Evolutionary conservation across 2,113 vertebrate genomes (phyloP).

Genomic region (Tretioscincus oriximinensis): DNA sequence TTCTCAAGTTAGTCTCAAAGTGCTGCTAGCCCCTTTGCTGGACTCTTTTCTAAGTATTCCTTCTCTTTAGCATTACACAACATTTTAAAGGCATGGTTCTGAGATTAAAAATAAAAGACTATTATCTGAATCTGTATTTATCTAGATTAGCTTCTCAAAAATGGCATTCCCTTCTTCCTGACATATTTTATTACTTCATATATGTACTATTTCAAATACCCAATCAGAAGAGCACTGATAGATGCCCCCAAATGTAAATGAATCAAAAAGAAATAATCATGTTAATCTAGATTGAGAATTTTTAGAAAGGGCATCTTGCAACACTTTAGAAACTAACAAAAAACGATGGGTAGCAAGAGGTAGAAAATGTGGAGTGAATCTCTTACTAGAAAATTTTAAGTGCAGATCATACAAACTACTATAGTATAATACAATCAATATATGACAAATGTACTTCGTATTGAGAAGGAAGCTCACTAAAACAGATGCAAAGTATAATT

Average conservation of each 20-base stretch:
- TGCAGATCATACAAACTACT: not conserved
- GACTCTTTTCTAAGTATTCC: not conserved
- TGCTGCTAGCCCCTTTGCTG: no score
- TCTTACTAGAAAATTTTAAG: no score
- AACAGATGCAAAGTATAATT: conserved; percentile 26
- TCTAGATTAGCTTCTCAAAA: not conserved
- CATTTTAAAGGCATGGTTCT: not conserved
- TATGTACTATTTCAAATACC: conserved; percentile 7
- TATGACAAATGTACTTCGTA: conserved; percentile 22
- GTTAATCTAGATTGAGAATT: not conserved
- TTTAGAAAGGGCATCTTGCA: no score
- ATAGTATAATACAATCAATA: not conserved
- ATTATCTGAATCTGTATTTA: conserved; percentile 1
- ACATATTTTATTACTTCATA: not conserved
- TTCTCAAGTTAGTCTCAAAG: no score
- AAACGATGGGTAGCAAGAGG: not conserved
- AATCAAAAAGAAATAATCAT: not conserved
- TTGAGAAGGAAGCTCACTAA: conserved; percentile 7
- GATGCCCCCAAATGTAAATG: not conserved
- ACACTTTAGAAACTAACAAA: no score
- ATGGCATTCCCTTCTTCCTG: not conserved
- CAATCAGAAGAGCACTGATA: not conserved
- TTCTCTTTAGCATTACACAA: not conserved
- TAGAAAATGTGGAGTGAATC: no score
- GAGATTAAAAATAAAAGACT: not conserved